phyloP scores from a whole-genome alignment of 2,888 invertebrate genomes.

The Unio delphinus region DNA sequence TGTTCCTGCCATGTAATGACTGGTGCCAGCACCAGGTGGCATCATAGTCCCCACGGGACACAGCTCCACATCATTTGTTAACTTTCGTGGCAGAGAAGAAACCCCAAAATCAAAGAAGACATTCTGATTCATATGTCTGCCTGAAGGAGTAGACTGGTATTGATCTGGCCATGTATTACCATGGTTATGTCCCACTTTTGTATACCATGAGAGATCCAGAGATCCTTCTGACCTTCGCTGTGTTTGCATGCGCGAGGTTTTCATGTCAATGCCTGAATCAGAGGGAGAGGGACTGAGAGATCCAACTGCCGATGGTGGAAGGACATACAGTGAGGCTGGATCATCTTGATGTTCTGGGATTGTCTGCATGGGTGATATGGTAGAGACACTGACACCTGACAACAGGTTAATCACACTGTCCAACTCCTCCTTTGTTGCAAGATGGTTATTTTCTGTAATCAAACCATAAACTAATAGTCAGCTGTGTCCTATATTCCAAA shows the following conservation, averaged over 20 bases:
- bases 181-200: conserved; percentile 34
- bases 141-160: conserved; percentile 50
- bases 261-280: conserved; percentile 18
- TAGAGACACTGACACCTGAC: conserved; percentile 44
- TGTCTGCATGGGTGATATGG: conserved; percentile 39
- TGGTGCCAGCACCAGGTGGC: conserved; percentile 29
- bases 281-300: conserved; percentile 23
- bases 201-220: conserved; percentile 51
- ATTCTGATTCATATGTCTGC: conserved; percentile 17
- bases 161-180: conserved; percentile 51
- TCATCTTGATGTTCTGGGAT: conserved; percentile 43
- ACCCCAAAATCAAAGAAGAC: conserved; percentile 18
- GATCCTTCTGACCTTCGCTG: conserved; percentile 61
- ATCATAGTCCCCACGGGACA: conserved; percentile 24
- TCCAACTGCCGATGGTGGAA: conserved; percentile 4
- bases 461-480: too few relatives aligned
- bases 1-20: conserved; percentile 23
- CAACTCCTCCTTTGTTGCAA: conserved; percentile 64
- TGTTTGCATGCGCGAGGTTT: conserved; percentile 23
- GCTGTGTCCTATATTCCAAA: too few relatives aligned
- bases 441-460: conserved; percentile 16
- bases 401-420: conserved; percentile 66
- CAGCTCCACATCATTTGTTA: conserved; percentile 12
- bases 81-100: conserved; percentile 17
- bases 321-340: conserved; percentile 17